These are phyloP conservation scores for Drosophila ochracea DNA, from an alignment of 2,888 invertebrate genomes.

Conservation along the genomic window DNA sequence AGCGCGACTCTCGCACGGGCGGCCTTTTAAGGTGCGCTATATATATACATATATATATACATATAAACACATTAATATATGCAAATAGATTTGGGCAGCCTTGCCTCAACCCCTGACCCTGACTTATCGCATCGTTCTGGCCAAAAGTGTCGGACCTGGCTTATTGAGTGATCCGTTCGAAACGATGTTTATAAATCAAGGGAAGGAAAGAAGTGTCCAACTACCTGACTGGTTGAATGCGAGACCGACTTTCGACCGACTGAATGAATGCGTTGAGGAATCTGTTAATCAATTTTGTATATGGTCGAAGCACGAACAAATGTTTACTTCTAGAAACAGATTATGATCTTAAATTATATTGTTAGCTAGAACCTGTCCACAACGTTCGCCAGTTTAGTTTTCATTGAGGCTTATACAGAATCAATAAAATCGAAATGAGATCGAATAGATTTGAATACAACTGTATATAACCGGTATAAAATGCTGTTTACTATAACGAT, in stretches of 20 bases:
- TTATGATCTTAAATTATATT: slow-evolving; percentile 18
- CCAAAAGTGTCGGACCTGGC: slow-evolving; percentile 38
- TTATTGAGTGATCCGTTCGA: slow-evolving; percentile 71
- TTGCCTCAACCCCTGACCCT: slow-evolving; percentile 32
- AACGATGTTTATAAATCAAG: slow-evolving; percentile 64
- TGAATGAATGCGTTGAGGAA: slow-evolving; percentile 8
- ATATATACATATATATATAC: slow-evolving; percentile 12
- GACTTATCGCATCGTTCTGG: slow-evolving; percentile 1
- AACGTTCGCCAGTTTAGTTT: not conserved
- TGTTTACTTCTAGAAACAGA: slow-evolving; percentile 4
- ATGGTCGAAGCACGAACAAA: slow-evolving; percentile 11
- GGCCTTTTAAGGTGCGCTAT: slow-evolving; percentile 61
- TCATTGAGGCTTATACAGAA: not conserved
- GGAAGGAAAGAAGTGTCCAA: not conserved
- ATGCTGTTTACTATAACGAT: not conserved
- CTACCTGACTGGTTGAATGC: slow-evolving; percentile 11
- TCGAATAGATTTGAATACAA: not conserved
- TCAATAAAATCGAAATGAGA: not conserved
- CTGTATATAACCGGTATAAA: not conserved
- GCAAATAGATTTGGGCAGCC: slow-evolving; percentile 55
- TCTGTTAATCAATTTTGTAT: slow-evolving; percentile 33
- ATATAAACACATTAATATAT: slow-evolving; percentile 36
- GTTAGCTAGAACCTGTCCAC: slow-evolving; percentile 13
- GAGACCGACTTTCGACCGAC: not conserved
- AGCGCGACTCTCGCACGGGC: slow-evolving; percentile 19